phyloP scores from a whole-genome alignment of 2,113 vertebrate genomes.

The Diphyllodes magnificus region DNA sequence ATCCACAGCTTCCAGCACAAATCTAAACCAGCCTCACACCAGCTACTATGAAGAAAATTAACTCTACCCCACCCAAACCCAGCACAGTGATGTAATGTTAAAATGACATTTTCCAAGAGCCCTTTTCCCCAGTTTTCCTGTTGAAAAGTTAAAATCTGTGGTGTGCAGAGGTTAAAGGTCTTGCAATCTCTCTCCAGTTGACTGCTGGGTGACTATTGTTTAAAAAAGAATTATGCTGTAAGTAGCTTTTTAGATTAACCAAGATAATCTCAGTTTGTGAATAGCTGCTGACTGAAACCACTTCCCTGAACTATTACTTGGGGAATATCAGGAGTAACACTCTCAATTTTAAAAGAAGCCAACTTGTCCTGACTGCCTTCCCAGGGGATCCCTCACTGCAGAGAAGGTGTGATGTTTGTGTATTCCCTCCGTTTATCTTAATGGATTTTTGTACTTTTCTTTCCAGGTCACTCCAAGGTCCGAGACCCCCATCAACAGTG shows the following conservation, averaged over 20 bases:
- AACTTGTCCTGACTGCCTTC: neutral
- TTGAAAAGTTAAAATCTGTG: neutral
- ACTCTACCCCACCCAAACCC: neutral
- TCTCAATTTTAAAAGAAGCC: neutral
- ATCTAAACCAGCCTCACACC: neutral
- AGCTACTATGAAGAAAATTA: neutral
- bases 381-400: neutral
- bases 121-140: neutral
- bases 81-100: neutral
- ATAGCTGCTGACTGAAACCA: slow-evolving; percentile 19
- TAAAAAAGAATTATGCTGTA: slow-evolving; percentile 24
- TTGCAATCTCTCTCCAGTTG: neutral
- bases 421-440: neutral
- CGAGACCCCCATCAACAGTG: slow-evolving; percentile 59
- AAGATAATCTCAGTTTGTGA: slow-evolving; percentile 39
- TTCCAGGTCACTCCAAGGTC: slow-evolving; percentile 70
- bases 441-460: neutral
- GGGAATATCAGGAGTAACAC: neutral
- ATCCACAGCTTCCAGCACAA: neutral
- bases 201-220: slow-evolving; percentile 30
- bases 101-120: neutral
- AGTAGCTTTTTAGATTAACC: slow-evolving; percentile 56
- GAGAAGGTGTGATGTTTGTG: neutral
- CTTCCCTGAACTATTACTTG: neutral
- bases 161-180: neutral